phyloP scores from a whole-genome alignment of 2,113 vertebrate species.

The Triplophysa siluroides region DNA sequence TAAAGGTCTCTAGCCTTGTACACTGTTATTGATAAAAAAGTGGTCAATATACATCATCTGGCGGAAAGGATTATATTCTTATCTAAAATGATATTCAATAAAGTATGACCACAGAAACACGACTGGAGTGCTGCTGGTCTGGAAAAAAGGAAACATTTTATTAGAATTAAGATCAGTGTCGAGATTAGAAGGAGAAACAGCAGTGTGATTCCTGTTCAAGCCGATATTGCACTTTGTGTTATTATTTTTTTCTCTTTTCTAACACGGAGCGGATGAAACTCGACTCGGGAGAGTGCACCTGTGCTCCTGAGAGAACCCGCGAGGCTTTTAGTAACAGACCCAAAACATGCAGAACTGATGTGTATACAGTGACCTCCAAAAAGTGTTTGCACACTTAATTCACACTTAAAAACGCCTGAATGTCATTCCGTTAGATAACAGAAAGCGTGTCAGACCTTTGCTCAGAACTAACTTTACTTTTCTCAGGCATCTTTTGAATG shows the following conservation, averaged over 20 bases:
- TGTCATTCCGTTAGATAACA: constrained; percentile 9
- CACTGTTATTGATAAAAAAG: constrained; percentile 67
- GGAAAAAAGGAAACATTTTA: constrained; percentile 72
- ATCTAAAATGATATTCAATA: constrained; percentile 87
- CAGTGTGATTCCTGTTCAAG: constrained; percentile 72
- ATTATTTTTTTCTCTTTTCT: constrained; percentile 12
- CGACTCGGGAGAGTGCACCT: constrained; percentile 10
- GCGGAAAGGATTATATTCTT: constrained; percentile 79
- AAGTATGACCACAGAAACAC: constrained; percentile 77
- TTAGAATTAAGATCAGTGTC: constrained; percentile 81
- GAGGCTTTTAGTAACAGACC: constrained; percentile 32
- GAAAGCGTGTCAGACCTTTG: not conserved
- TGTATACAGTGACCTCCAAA: not conserved
- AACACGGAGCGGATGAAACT: not conserved
- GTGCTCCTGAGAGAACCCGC: constrained; percentile 18
- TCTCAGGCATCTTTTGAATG: not conserved
- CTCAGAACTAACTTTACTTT: not conserved
- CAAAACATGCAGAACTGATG: not conserved
- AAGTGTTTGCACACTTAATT: constrained; percentile 3
- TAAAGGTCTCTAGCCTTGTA: constrained; percentile 60
- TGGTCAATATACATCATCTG: constrained; percentile 82
- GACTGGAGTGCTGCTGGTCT: constrained; percentile 74
- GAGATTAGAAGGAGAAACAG: constrained; percentile 77
- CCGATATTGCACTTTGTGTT: constrained; percentile 53
- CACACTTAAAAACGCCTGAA: constrained; percentile 1